These are phyloP conservation scores for Antennarius maculatus DNA, from an alignment of 2,797 vertebrate species.

Conservation along the genomic window DNA sequence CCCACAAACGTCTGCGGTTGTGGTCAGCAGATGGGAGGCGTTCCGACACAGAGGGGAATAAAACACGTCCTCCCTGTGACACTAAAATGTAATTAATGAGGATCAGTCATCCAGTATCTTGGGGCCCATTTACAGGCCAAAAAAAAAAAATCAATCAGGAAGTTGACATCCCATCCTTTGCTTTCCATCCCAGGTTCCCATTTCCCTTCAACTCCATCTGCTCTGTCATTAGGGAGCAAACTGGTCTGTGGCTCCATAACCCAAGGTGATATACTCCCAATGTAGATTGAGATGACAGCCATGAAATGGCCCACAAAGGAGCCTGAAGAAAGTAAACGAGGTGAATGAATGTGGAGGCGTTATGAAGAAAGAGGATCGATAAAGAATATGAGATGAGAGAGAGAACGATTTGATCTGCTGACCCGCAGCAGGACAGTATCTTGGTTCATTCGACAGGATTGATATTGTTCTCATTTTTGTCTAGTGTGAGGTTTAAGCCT, in stretches of 20 bases:
- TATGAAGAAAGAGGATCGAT: constrained; percentile 1
- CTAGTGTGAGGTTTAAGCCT: background rate
- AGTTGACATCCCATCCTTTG: constrained; percentile 9
- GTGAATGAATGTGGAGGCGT: constrained; percentile 17
- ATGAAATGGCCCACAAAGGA: constrained; percentile 48
- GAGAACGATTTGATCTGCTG: background rate
- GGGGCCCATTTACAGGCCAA: constrained; percentile 42
- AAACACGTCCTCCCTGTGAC: constrained; percentile 65
- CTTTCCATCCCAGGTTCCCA: constrained; percentile 35
- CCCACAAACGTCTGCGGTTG: constrained; percentile 62
- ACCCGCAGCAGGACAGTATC: no score
- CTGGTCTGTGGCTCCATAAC: constrained; percentile 20
- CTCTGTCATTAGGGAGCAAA: constrained; percentile 20
- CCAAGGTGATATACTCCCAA: constrained; percentile 48
- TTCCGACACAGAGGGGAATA: constrained; percentile 51
- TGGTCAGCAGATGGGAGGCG: constrained; percentile 60
- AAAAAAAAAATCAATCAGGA: constrained; percentile 13
- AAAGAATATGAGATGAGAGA: constrained; percentile 4
- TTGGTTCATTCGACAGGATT: no score
- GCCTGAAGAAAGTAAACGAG: constrained; percentile 26
- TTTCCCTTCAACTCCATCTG: constrained; percentile 40
- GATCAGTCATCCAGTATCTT: constrained; percentile 38
- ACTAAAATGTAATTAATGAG: constrained; percentile 59
- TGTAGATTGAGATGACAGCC: constrained; percentile 35
- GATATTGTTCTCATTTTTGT: background rate